phyloP scores from a whole-genome alignment of 2,797 vertebrate genomes.

The Hyperoplus lanceolatus region DNA sequence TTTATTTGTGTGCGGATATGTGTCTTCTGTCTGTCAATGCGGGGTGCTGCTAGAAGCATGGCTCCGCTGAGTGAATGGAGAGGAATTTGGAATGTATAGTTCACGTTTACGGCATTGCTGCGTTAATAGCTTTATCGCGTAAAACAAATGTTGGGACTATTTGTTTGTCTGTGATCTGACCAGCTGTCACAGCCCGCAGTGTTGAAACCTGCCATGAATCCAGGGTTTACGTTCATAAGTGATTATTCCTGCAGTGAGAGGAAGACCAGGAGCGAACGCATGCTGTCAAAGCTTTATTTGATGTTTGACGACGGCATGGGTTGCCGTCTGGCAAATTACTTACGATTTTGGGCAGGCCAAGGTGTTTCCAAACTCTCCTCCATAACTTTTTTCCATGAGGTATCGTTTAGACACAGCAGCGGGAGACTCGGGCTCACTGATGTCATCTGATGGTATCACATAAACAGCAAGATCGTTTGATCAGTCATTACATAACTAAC shows the following conservation, averaged over 20 bases:
- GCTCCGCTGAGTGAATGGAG: conserved; percentile 6
- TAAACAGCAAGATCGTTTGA: neutral
- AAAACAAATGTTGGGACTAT: neutral
- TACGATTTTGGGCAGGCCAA: conserved; percentile 17
- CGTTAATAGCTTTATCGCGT: neutral
- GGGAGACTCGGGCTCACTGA: neutral
- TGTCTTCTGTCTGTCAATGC: neutral
- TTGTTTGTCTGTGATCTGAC: neutral
- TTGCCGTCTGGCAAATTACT: conserved; percentile 72
- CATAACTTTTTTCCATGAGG: conserved; percentile 35
- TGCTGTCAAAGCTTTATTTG: conserved; percentile 56
- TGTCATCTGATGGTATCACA: conserved; percentile 37
- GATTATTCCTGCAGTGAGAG: conserved; percentile 13
- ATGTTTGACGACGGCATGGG: conserved; percentile 53
- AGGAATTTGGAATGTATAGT: neutral
- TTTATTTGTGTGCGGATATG: neutral
- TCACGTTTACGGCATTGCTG: neutral
- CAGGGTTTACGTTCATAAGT: conserved; percentile 6
- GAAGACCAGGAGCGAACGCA: conserved; percentile 39
- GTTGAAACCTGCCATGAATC: conserved; percentile 25
- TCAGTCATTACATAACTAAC: conserved; percentile 24
- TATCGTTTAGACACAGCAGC: conserved; percentile 15
- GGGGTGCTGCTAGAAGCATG: neutral
- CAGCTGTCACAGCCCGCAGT: conserved; percentile 4
- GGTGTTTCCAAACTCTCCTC: conserved; percentile 33